Evolutionary conservation across 1,140 invertebrate genomes (phyloP).

Genomic region (Calycopis cecrops): DNA sequence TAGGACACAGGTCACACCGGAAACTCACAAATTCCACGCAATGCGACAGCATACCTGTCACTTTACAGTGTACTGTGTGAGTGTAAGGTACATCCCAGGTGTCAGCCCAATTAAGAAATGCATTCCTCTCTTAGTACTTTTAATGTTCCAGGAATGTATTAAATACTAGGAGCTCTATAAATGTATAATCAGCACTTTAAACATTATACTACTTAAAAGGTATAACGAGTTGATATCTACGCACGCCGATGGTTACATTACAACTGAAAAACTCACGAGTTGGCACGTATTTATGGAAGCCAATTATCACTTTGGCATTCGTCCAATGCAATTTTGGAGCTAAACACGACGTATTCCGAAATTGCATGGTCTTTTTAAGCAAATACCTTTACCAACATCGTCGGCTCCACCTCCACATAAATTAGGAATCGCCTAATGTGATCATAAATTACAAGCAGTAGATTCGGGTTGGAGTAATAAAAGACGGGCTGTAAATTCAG

Average conservation of each 20-base stretch:
- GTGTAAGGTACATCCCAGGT: too few species aligned
- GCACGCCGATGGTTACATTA: slow-evolving; percentile 5
- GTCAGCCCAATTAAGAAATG: too few species aligned
- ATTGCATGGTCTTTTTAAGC: slow-evolving; percentile 23
- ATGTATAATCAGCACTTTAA: too few species aligned
- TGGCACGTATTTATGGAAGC: slow-evolving; percentile 43
- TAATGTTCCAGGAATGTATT: too few species aligned
- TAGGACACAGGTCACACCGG: too few species aligned
- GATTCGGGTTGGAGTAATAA: slow-evolving; percentile 11
- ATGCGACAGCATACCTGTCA: too few species aligned
- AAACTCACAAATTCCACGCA: too few species aligned
- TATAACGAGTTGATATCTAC: too few species aligned
- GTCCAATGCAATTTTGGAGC: slow-evolving; percentile 41
- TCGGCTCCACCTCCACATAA: slow-evolving; percentile 7
- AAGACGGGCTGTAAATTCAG: slow-evolving; percentile 1
- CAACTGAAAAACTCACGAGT: slow-evolving; percentile 26
- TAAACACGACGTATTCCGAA: slow-evolving; percentile 36
- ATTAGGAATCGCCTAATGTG: slow-evolving; percentile 12
- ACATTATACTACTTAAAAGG: too few species aligned
- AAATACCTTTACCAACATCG: slow-evolving; percentile 6
- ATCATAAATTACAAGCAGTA: slow-evolving; percentile 14
- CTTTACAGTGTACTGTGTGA: too few species aligned
- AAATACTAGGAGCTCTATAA: too few species aligned
- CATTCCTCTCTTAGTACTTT: too few species aligned
- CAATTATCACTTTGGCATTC: slow-evolving; percentile 42